Base-by-base conservation (phyloP, 1,140 invertebrate species). In the Ganaspis sp. region DNA sequence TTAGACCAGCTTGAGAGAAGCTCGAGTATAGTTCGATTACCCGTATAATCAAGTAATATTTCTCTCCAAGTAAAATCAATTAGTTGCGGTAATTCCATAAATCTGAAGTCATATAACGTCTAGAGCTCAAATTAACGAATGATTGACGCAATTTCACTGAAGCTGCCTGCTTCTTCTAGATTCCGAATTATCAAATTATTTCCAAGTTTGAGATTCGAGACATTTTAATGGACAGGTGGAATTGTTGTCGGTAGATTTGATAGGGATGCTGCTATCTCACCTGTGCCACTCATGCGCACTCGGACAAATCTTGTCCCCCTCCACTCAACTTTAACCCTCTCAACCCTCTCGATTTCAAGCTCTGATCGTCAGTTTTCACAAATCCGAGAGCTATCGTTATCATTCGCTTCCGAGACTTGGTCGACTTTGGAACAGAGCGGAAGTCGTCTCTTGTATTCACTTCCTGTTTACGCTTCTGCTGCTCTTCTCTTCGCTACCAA, bases 321-420 rank as follows among this genome's bases (percentile, higher is more conserved):
- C 79, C 73, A 75, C 15, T 21, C 12, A 42, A 70, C 1, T 42
- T 71, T 64, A 64, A 64, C 58, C 58, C 53, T 58, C 53, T 70
- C 81, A 79, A 81, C 81, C 79, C 82, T 79, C 64, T 75, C 75
- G 70, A 76, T 69, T 75, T 80, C 58, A 78, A 81, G 73, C 76
- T 70, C 64, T 64, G 78, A 79, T 80, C 82, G 74, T 76, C 70
- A 73, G 72, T 72, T 64, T 78, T 70, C 75, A 80, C 78, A 77
- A 76, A 72, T 53, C 69, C 73, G 12, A 49, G 15, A 42, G 38
- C 0, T 12, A 38, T 42, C 58, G 34, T 73, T 80, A 85, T 89
- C 88, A 90, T 89, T 90, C 87, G 85, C 83, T 83, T 86, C 80
- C 83, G 83, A 83, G 86, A 87, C 82, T 82, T 76, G 80, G 81